Base-by-base conservation (phyloP, 2,888 invertebrate genomes). In the Mamestra brassicae region DNA sequence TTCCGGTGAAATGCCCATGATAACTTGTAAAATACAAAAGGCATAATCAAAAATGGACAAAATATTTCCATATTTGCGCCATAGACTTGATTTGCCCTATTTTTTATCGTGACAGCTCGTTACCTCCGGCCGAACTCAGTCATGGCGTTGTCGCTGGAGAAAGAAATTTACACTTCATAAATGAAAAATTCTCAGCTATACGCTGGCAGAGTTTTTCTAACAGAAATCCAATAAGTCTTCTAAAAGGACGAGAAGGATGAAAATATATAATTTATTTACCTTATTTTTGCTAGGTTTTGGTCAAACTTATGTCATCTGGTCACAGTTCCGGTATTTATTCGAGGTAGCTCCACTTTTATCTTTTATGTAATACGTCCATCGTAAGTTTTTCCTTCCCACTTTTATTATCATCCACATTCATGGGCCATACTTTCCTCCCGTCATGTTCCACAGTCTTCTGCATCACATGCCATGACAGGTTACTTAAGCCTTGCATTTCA, bases 31-130 rank as follows among this genome's bases (percentile, higher is more conserved):
- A 42, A 13, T 58, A 15, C 3, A 50, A 71, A 58, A 50, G n/a
- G 4, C 34, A 54, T 7, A 11, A 45, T n/a, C 13, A 17, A 45
- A 54, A 13, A 45, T n/a, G 13, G 7, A 45, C 2, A 8, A 45
- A 65, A 11, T 63, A 71, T 57, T 55, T 62, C 7, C 11, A 69
- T 52, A 34, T 42, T 50, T 57, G n/a, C n/a, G 11, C n/a, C 13
- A 34, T 15, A 34, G 34, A 42, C n/a, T 34, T 57, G 38, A 1
- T 38, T 38, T 17, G 26, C 26, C 26, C 26, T 1, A 26, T 26
- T 8, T 38, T n/a, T 61, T 15, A 71, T n/a, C 34, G 11, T n/a
- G 54, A 4, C n/a, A 11, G 45, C 60, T 61, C 5, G 60, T n/a
- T 26, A 15, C 4, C 10, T 3, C 7, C 11, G 6, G 13, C 8